These are phyloP conservation scores for Calypte anna DNA, from an alignment of 2,113 vertebrate genomes.

Conservation along the genomic window DNA sequence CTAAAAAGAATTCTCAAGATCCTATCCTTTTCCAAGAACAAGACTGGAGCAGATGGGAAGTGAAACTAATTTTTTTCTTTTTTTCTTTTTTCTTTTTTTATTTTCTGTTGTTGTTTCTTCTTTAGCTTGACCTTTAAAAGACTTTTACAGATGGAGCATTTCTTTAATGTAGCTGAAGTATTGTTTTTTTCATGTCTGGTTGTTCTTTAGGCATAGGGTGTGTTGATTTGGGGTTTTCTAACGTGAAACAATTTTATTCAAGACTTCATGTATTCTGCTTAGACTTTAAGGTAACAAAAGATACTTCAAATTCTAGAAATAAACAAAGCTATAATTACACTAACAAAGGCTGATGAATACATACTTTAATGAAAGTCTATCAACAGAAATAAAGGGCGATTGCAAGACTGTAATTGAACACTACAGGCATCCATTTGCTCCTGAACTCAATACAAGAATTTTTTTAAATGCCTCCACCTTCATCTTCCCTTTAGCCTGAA, in stretches of 20 bases:
- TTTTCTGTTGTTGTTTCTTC: neutral
- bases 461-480: neutral
- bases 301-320: neutral
- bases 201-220: neutral
- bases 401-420: neutral
- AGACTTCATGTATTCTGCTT: neutral
- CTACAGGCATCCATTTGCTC: neutral
- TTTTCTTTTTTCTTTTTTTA: neutral
- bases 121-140: conserved; percentile 15
- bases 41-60: neutral
- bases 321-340: neutral
- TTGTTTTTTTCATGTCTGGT: neutral
- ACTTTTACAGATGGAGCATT: neutral
- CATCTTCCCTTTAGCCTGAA: neutral
- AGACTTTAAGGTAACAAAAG: neutral
- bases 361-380: neutral
- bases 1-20: neutral
- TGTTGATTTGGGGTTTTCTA: neutral
- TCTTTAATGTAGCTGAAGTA: neutral
- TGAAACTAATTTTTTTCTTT: neutral
- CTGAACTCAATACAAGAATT: neutral
- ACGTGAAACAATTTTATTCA: neutral
- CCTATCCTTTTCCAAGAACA: neutral
- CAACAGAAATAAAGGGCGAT: neutral
- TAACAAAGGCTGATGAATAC: neutral